phyloP scores from a whole-genome alignment of 1,140 invertebrate genomes.

The Archivesica marissinica region DNA sequence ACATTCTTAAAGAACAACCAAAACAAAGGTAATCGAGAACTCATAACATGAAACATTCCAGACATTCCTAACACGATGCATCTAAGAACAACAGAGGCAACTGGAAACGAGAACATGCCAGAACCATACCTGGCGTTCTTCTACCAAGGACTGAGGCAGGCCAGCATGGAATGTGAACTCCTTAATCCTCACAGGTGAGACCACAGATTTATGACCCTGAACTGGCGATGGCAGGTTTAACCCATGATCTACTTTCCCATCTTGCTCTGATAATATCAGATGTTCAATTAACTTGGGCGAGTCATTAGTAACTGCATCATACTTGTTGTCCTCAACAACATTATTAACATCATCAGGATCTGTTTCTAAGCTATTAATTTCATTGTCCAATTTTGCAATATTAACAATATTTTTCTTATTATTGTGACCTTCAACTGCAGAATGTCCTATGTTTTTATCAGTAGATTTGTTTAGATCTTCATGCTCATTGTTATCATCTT shows the following conservation, averaged over 20 bases:
- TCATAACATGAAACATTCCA: not conserved
- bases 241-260: conserved; percentile 26
- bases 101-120: conserved; percentile 27
- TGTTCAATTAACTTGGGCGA: not conserved
- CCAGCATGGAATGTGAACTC: conserved; percentile 55
- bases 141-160: not conserved
- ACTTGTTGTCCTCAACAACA: not conserved
- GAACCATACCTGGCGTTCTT: conserved; percentile 54
- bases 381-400: not conserved
- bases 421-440: not conserved
- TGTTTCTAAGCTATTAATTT: not conserved
- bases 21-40: not conserved
- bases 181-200: conserved; percentile 33
- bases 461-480: not conserved
- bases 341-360: not conserved
- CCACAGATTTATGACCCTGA: conserved; percentile 33
- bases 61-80: conserved; percentile 8
- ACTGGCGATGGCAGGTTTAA: conserved; percentile 21
- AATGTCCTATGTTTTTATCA: not conserved
- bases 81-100: not conserved
- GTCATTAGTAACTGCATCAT: not conserved
- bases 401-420: not conserved
- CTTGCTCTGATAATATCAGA: not conserved
- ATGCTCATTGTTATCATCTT: too few relatives aligned
- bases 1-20: not conserved